phyloP scores from a whole-genome alignment of 1,140 invertebrate genomes.

The Zaprionus davidi region DNA sequence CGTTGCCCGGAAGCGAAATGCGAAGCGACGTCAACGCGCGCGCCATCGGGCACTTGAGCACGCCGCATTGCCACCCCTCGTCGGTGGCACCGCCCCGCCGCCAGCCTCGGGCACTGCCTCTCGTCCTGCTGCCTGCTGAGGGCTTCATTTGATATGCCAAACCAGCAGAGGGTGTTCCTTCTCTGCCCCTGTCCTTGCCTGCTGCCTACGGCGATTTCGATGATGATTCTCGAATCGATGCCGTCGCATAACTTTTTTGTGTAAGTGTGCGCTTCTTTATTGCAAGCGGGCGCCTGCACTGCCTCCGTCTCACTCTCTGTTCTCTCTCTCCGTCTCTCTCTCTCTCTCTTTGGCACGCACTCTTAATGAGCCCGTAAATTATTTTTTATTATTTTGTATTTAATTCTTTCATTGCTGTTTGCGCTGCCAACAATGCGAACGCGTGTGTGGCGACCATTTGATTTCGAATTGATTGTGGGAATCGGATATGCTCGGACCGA shows the following conservation, averaged over 20 bases:
- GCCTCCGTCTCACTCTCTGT: neutral
- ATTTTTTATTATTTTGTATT: conserved; percentile 83
- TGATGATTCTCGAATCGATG: conserved; percentile 21
- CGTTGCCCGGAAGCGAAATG: conserved; percentile 72
- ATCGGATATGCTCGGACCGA: conserved; percentile 25
- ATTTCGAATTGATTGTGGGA: conserved; percentile 74
- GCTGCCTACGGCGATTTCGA: conserved; percentile 49
- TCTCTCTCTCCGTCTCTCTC: conserved; percentile 12
- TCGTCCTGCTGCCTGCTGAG: conserved; percentile 55
- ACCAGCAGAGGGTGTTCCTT: conserved; percentile 29
- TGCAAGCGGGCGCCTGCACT: conserved; percentile 54
- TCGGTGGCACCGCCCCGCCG: conserved; percentile 1
- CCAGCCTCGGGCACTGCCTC: conserved; percentile 1
- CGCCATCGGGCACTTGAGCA: conserved; percentile 70
- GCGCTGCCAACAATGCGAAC: conserved; percentile 30
- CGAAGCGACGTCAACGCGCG: conserved; percentile 45
- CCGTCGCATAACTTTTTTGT: conserved; percentile 29
- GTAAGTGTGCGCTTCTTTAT: conserved; percentile 23
- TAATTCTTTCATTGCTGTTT: conserved; percentile 76
- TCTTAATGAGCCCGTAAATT: conserved; percentile 80
- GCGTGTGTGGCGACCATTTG: conserved; percentile 66
- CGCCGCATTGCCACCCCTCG: conserved; percentile 50
- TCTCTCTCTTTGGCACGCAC: conserved; percentile 14
- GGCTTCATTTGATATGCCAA: conserved; percentile 70
- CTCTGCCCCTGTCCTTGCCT: conserved; percentile 30